Percentiles rank a stretch among this genome's conserved stretches.
These are phyloP conservation scores for Enteromius fasciolatus DNA, from an alignment of 2,797 vertebrate genomes.

Conservation along the genomic window DNA sequence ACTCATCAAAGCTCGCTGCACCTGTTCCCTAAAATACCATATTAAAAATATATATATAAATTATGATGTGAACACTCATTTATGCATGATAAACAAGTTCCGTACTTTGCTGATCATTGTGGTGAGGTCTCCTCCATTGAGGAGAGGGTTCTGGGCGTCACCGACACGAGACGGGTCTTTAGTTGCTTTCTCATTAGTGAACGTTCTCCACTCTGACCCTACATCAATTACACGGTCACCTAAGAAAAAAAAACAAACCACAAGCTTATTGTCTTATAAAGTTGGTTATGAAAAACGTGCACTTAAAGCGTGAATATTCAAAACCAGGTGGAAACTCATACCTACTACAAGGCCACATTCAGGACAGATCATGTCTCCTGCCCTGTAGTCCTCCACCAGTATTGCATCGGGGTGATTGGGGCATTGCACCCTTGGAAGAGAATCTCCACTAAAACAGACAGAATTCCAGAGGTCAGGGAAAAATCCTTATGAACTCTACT, in stretches of 20 bases:
- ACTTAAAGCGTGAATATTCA: neutral
- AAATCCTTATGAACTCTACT: neutral
- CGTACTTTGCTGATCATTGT: constrained; percentile 99
- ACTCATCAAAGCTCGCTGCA: constrained; percentile 97
- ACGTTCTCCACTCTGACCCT: constrained; percentile 98
- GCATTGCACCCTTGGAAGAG: constrained; percentile 90
- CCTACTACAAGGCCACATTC: constrained; percentile 98
- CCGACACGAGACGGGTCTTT: constrained; percentile 99
- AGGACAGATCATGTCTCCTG: constrained; percentile 98
- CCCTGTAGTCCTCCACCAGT: constrained; percentile 98
- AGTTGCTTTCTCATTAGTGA: constrained; percentile 97
- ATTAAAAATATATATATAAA: neutral
- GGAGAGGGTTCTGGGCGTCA: constrained; percentile 94
- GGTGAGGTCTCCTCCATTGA: constrained; percentile 94
- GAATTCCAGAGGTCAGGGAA: constrained; percentile 31
- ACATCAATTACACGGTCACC: constrained; percentile 98
- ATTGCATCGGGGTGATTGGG: constrained; percentile 95
- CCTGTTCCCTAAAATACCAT: constrained; percentile 87
- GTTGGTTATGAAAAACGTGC: neutral
- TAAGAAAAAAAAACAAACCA: constrained; percentile 59
- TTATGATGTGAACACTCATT: neutral
- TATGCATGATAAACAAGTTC: neutral
- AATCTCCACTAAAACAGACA: constrained; percentile 70
- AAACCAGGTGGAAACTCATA: constrained; percentile 62
- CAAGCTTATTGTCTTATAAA: neutral